Evolutionary conservation across 2,797 vertebrate genomes (phyloP).

Genomic region (Myiothlypis coronata): DNA sequence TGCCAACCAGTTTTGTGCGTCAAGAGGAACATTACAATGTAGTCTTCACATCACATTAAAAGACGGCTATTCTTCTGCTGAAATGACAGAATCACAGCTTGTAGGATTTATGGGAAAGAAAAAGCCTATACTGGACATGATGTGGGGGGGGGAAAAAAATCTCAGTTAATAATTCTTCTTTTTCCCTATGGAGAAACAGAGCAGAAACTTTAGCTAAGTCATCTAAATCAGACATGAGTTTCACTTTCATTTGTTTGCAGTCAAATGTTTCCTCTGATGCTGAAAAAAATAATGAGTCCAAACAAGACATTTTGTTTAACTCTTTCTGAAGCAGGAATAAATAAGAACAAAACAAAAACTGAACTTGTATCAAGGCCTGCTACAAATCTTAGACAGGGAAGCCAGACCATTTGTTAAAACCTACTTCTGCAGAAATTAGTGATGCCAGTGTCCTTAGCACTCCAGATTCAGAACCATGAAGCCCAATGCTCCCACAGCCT

Average conservation of each 20-base stretch:
- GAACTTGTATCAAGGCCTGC: neutral
- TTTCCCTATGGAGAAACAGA: neutral
- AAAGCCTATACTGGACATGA: neutral
- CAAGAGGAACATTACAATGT: neutral
- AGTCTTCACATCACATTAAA: neutral
- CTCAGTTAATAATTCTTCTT: neutral
- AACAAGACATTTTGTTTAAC: neutral
- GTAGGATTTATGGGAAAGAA: neutral
- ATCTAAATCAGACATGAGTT: neutral
- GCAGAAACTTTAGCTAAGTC: neutral
- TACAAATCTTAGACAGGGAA: neutral
- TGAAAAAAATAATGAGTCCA: neutral
- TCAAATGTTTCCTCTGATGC: neutral
- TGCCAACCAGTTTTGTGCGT: neutral
- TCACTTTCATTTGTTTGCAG: neutral
- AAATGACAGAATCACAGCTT: neutral
- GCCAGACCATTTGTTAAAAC: neutral
- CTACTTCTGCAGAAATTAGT: neutral
- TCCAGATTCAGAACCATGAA: neutral
- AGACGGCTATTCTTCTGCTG: neutral
- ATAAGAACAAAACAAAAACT: neutral
- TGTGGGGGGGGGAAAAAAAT: rapidly evolving
- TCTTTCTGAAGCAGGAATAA: neutral
- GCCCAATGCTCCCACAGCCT: neutral
- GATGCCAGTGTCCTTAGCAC: neutral